phyloP scores from a whole-genome alignment of 2,113 vertebrate species.

The Pelmatolapia mariae region DNA sequence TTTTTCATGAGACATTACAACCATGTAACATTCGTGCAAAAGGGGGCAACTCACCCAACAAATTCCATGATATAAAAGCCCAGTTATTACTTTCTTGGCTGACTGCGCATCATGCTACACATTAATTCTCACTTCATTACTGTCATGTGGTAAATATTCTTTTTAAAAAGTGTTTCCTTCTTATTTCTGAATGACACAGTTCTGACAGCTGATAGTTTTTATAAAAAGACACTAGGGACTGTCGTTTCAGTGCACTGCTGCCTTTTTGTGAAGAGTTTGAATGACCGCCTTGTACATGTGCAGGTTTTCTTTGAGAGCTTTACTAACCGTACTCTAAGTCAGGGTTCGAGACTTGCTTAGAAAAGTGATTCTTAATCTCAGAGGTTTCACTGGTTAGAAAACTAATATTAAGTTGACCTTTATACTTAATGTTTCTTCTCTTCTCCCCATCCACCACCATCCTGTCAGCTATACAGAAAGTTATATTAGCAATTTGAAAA shows the following conservation, averaged over 20 bases:
- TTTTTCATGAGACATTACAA: background rate
- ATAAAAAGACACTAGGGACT: background rate
- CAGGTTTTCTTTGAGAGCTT: background rate
- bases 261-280: background rate
- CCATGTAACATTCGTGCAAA: background rate
- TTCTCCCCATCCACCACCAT: background rate
- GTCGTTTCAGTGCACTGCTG: background rate
- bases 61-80: background rate
- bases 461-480: background rate
- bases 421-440: background rate
- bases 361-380: background rate
- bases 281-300: background rate
- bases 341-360: fast-evolving
- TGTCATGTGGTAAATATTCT: background rate
- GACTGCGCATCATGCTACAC: background rate
- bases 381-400: background rate
- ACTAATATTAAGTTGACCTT: background rate
- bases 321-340: background rate
- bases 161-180: background rate
- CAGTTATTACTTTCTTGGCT: background rate
- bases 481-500: background rate
- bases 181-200: background rate
- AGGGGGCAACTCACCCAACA: background rate
- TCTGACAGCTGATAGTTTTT: background rate
- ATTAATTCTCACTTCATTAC: background rate